Evolutionary conservation across 2,113 vertebrate genomes (phyloP).

Genomic region (Sinocyclocheilus maitianheensis): DNA sequence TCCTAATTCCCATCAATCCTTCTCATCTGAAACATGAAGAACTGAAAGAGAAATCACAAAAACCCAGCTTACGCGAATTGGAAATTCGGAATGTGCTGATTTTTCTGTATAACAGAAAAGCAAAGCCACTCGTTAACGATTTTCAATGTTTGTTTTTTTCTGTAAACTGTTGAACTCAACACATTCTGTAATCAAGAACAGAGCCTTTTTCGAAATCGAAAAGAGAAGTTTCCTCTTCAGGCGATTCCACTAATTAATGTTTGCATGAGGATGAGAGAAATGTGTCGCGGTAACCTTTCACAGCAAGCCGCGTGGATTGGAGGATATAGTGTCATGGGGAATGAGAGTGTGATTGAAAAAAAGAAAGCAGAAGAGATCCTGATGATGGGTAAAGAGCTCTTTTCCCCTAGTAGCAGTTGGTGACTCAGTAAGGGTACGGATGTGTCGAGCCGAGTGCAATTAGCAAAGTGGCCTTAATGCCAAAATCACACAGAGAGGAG

Average conservation of each 20-base stretch:
- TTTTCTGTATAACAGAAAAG: slow-evolving; percentile 13
- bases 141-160: slow-evolving; percentile 18
- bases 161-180: slow-evolving; percentile 40
- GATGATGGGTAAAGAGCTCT: slow-evolving; percentile 42
- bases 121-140: slow-evolving; percentile 40
- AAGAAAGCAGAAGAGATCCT: slow-evolving; percentile 8
- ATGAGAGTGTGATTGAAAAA: slow-evolving; percentile 8
- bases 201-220: slow-evolving; percentile 27
- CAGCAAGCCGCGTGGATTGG: slow-evolving; percentile 20
- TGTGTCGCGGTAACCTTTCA: slow-evolving; percentile 47
- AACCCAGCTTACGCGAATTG: not conserved
- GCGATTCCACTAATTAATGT: slow-evolving; percentile 48
- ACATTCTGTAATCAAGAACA: slow-evolving; percentile 48
- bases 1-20: slow-evolving; percentile 51
- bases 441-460: slow-evolving; percentile 51
- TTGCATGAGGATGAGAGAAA: slow-evolving; percentile 44
- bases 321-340: slow-evolving; percentile 25
- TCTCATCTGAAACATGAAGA: slow-evolving; percentile 38
- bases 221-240: slow-evolving; percentile 42
- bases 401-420: slow-evolving; percentile 54
- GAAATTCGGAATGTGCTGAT: not conserved
- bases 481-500: slow-evolving; percentile 43
- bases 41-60: slow-evolving; percentile 9
- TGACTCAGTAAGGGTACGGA: slow-evolving; percentile 52
- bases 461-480: slow-evolving; percentile 51